Base-by-base conservation (phyloP, 2,113 vertebrate species). In the Nasalis larvatus region DNA sequence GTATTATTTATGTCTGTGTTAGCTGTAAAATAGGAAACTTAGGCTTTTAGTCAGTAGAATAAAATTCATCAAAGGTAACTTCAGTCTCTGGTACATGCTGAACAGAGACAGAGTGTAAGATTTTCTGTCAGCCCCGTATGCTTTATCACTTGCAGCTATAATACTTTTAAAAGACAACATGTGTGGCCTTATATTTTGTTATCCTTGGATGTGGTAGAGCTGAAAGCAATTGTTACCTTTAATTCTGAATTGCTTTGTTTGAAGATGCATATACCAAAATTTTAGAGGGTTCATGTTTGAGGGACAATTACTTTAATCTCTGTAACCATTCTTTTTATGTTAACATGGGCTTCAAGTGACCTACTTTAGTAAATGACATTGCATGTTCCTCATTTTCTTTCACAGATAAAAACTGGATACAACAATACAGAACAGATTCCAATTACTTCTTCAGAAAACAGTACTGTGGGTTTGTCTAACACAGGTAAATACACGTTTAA, bases 381-480 rank as follows among this genome's bases (percentile, higher is more conserved):
- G 96, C 35, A 5, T 97, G 69, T 93, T 97, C 91, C 47, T 98
- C 35, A n/a, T 98, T 98, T 98, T 98, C 96, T 97, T 97, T 98
- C 58, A 1, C 77, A 99, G 99, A 97, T 98, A 63, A 98, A 98
- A 97, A 97, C 97, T 63, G 98, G 97, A 97, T 96, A 97, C 81
- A 98, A n/a, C 96, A 98, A 98, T 97, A 96, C 97, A 60, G 98
- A 99, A 73, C 97, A 97, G 27, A 92, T 94, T 91, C 94, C 97
- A 66, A 5, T 98, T 78, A 91, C 97, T 85, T 98, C 98, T 78
- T 95, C 91, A 32, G 97, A 98, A 96, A 98, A 95, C 96, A 98
- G 93, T 97, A 60, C 97, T 96, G 9, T 95, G 86, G 93, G 98
- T 84, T 97, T 95, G 9, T 85, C 98, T 96, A 98, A 97, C 96